phyloP scores from a whole-genome alignment of 2,888 invertebrate species.

The Watsonalla binaria region DNA sequence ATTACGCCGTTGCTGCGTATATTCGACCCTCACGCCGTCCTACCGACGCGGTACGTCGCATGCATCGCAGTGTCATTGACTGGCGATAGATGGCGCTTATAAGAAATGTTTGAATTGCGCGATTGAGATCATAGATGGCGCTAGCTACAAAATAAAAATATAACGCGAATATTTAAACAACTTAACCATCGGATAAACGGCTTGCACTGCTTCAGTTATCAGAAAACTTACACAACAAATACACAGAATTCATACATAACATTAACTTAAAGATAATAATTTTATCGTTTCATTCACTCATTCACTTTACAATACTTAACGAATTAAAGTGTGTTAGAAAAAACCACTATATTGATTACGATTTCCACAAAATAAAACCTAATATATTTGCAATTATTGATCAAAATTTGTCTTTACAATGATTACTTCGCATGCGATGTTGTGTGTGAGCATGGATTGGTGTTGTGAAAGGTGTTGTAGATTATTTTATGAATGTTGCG shows the following conservation, averaged over 20 bases:
- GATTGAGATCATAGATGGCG: constrained; percentile 55
- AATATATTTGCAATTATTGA: background rate
- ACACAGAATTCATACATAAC: constrained; percentile 9
- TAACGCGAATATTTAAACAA: background rate
- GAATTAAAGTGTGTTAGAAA: background rate
- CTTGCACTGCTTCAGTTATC: constrained; percentile 30
- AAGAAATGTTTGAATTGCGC: constrained; percentile 43
- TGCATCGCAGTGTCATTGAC: constrained; percentile 43
- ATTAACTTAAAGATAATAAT: constrained; percentile 16
- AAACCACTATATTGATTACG: background rate
- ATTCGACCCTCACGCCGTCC: constrained; percentile 85
- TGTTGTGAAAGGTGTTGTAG: background rate
- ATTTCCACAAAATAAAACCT: background rate
- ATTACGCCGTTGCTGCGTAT: constrained; percentile 87
- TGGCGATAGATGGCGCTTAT: constrained; percentile 67
- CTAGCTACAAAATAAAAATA: constrained; percentile 23
- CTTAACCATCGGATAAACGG: constrained; percentile 9
- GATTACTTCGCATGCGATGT: constrained; percentile 2
- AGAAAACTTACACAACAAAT: constrained; percentile 6
- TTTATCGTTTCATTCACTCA: constrained; percentile 3
- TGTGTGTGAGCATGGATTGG: constrained; percentile 7
- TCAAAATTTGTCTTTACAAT: too few species aligned
- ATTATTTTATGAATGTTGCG: background rate
- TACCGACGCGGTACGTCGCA: constrained; percentile 73
- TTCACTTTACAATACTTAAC: constrained; percentile 2